phyloP scores from a whole-genome alignment of 2,888 invertebrate species.

The Thyatira batis region DNA sequence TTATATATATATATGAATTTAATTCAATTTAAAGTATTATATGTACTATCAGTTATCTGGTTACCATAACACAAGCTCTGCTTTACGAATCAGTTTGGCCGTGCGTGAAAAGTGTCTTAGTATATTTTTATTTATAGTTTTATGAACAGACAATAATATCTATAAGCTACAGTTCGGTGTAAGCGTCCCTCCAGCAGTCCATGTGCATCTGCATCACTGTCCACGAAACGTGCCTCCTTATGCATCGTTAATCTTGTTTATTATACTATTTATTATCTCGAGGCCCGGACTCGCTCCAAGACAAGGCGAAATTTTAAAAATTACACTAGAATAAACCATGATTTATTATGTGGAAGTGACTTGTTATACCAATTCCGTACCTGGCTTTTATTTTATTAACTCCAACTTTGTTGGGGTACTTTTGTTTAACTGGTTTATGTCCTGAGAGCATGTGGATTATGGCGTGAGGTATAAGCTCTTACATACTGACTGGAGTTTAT shows the following conservation, averaged over 20 bases:
- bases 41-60: too few relatives aligned
- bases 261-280: conserved; percentile 75
- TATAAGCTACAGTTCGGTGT: conserved; percentile 37
- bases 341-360: background rate
- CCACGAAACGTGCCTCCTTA: conserved; percentile 76
- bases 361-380: background rate
- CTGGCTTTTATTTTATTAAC: background rate
- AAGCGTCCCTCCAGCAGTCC: conserved; percentile 31
- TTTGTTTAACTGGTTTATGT: background rate
- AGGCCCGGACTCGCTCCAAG: conserved; percentile 36
- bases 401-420: background rate
- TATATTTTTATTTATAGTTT: too few relatives aligned
- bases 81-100: too few relatives aligned
- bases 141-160: too few relatives aligned
- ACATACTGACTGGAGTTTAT: too few relatives aligned
- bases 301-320: conserved; percentile 6
- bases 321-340: conserved; percentile 4
- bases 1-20: too few relatives aligned
- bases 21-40: too few relatives aligned
- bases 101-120: too few relatives aligned
- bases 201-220: conserved; percentile 71
- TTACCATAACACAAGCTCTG: too few relatives aligned
- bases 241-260: conserved; percentile 80
- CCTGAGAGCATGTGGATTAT: too few relatives aligned
- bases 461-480: too few relatives aligned